Evolutionary conservation across 2,113 vertebrate genomes (phyloP).

Genomic region (Spheniscus mendiculus): DNA sequence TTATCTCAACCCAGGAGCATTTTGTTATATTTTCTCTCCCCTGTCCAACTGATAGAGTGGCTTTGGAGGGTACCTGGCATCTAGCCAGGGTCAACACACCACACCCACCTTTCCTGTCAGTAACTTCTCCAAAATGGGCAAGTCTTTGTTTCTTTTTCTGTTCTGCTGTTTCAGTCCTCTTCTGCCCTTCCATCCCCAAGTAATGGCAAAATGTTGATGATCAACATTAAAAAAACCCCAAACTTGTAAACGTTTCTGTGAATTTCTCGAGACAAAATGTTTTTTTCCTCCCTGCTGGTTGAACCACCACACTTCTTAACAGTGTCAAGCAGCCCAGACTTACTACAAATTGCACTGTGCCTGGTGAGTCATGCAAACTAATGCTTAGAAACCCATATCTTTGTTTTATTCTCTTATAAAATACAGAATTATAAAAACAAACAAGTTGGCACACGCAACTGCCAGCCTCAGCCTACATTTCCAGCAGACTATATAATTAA

Average conservation of each 20-base stretch:
- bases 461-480: constrained; percentile 20
- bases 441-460: constrained; percentile 39
- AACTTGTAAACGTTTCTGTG: neutral
- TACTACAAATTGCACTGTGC: constrained; percentile 19
- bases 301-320: constrained; percentile 15
- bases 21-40: too few species aligned
- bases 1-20: too few species aligned
- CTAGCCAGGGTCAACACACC: neutral
- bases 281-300: constrained; percentile 3
- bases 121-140: neutral
- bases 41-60: neutral
- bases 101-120: neutral
- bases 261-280: neutral
- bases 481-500: constrained; percentile 59
- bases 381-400: constrained; percentile 19
- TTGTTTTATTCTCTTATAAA: constrained; percentile 67
- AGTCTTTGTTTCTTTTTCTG: neutral
- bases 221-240: neutral
- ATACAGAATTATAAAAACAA: constrained; percentile 58
- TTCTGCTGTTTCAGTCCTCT: neutral
- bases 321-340: neutral
- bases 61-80: neutral
- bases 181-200: neutral
- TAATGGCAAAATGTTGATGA: neutral
- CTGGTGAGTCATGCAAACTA: constrained; percentile 23